Evolutionary conservation across 2,113 vertebrate species (phyloP).

Genomic region (Ceyx cyanopectus): DNA sequence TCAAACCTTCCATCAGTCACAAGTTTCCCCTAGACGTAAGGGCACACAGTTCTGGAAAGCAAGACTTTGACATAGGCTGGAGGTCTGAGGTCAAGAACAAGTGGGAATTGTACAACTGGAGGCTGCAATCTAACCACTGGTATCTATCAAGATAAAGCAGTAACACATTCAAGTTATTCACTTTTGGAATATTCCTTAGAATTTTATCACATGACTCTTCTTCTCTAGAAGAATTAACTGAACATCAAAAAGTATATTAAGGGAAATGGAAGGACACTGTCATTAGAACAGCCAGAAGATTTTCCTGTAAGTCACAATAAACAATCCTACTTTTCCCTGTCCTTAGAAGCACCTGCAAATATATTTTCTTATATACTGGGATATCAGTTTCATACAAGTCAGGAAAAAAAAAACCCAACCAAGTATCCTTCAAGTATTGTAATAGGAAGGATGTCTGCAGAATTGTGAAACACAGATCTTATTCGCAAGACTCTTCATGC

Average conservation of each 20-base stretch:
- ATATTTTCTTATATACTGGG: background rate
- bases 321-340: background rate
- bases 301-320: background rate
- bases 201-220: conserved; percentile 43
- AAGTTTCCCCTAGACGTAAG: background rate
- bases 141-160: conserved; percentile 31
- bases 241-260: background rate
- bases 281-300: background rate
- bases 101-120: conserved; percentile 12
- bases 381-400: background rate
- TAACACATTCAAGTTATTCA: conserved; percentile 9
- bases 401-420: background rate
- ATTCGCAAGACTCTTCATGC: background rate
- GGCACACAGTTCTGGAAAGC: background rate
- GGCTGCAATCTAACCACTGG: conserved; percentile 28
- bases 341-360: background rate
- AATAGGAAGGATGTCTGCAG: background rate
- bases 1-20: conserved; percentile 41
- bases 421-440: background rate
- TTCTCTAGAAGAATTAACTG: background rate
- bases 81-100: conserved; percentile 37
- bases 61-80: background rate
- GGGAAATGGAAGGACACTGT: background rate
- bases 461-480: background rate
- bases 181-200: conserved; percentile 14